Percentiles rank a stretch among this genome's conserved stretches.
These are phyloP conservation scores for Argopecten irradians DNA, from an alignment of 1,140 invertebrate genomes.

Conservation along the genomic window DNA sequence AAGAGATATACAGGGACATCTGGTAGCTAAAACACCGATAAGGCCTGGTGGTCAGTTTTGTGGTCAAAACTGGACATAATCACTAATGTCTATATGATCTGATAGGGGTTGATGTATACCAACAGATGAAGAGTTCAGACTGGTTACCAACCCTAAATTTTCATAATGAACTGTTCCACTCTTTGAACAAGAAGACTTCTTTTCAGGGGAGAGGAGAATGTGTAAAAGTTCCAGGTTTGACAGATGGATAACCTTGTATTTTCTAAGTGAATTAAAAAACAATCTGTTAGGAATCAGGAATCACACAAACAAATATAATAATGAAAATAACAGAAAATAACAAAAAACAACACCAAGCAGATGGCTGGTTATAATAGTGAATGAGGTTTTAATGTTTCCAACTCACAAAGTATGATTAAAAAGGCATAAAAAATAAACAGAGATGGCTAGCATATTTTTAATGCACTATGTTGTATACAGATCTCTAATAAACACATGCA, in stretches of 20 bases:
- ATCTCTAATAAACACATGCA: too few relatives aligned
- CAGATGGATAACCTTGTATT: neutral
- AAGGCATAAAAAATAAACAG: neutral
- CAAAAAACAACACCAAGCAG: neutral
- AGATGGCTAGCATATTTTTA: too few relatives aligned
- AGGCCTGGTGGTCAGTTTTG: neutral
- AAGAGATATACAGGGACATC: neutral
- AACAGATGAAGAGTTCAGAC: too few relatives aligned
- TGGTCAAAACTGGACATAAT: slow-evolving; percentile 8
- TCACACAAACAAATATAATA: too few relatives aligned
- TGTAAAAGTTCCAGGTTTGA: too few relatives aligned
- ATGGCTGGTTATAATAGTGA: neutral
- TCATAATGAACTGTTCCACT: too few relatives aligned
- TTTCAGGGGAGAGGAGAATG: too few relatives aligned
- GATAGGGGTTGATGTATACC: neutral
- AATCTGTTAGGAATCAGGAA: neutral
- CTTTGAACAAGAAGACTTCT: too few relatives aligned
- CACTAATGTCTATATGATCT: neutral
- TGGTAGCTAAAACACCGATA: neutral
- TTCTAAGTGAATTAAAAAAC: neutral
- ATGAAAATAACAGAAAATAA: too few relatives aligned
- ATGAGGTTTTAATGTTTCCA: neutral
- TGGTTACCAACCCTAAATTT: too few relatives aligned
- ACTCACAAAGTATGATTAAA: neutral
- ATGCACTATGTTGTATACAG: too few relatives aligned